Percentiles rank a stretch among this genome's conserved stretches.
These are phyloP conservation scores for Scomber colias DNA, from an alignment of 2,113 vertebrate genomes.

Conservation along the genomic window DNA sequence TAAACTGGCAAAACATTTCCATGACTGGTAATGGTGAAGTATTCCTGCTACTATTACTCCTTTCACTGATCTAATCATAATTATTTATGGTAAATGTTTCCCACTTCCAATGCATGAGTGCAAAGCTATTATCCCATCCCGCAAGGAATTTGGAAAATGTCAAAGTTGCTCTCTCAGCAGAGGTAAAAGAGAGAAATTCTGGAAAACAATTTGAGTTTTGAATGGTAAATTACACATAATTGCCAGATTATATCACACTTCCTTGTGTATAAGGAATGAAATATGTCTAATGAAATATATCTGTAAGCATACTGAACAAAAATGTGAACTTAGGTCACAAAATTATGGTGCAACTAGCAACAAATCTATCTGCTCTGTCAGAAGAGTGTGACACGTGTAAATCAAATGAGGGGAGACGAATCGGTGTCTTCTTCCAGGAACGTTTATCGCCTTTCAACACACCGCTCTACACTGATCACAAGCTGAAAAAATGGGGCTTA, in stretches of 20 bases:
- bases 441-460: conserved; percentile 21
- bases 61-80: not conserved
- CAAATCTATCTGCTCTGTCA: conserved; percentile 25
- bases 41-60: conserved; percentile 16
- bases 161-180: conserved; percentile 14
- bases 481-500: not conserved
- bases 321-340: conserved; percentile 18
- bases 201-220: conserved; percentile 16
- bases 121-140: conserved; percentile 17
- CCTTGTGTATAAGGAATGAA: not conserved
- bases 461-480: not conserved
- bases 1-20: conserved; percentile 7
- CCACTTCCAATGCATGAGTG: not conserved
- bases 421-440: conserved; percentile 20
- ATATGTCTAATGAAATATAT: not conserved
- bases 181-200: conserved; percentile 2
- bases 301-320: not conserved
- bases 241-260: not conserved
- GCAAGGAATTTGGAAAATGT: conserved; percentile 5
- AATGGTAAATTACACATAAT: conserved; percentile 37
- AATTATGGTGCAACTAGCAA: conserved; percentile 8
- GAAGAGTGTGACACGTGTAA: conserved; percentile 27
- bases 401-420: conserved; percentile 7
- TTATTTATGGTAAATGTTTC: conserved; percentile 1
- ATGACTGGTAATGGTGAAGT: not conserved